Conservation (phyloP, 2,797 vertebrate species). For the Triplophysa yarkandensis region DNA sequence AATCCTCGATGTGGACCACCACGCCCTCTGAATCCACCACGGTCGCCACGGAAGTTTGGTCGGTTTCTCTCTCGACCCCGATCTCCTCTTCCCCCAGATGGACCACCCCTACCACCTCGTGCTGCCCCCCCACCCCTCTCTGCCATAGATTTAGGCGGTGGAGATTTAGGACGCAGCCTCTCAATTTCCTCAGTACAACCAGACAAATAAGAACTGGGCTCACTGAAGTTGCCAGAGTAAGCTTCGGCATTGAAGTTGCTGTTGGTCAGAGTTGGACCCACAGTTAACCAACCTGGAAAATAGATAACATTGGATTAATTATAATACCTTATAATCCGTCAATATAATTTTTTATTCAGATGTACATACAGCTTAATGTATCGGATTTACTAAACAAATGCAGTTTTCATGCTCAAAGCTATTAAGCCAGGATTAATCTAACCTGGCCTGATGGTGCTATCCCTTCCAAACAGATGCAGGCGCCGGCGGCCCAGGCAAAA, state of each 20-base stretch:
- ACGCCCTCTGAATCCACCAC: constrained; percentile 90
- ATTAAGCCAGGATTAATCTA: constrained; percentile 7
- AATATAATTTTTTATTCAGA: not conserved
- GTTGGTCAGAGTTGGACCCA: constrained; percentile 95
- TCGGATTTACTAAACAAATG: not conserved
- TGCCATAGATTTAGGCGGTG: constrained; percentile 86
- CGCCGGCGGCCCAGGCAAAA: constrained; percentile 93
- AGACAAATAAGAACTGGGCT: constrained; percentile 85
- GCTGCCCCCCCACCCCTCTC: constrained; percentile 89
- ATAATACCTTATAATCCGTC: not conserved
- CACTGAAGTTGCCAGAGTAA: constrained; percentile 83
- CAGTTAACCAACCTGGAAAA: constrained; percentile 90
- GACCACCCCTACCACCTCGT: constrained; percentile 88
- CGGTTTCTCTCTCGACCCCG: constrained; percentile 92
- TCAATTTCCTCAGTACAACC: constrained; percentile 98
- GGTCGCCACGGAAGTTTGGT: constrained; percentile 91
- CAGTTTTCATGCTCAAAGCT: not conserved
- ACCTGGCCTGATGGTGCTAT: constrained; percentile 97
- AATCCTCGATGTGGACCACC: constrained; percentile 91
- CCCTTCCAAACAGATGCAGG: constrained; percentile 93
- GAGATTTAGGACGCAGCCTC: constrained; percentile 93
- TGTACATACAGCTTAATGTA: too few relatives aligned
- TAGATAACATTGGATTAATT: not conserved
- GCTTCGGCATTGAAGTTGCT: constrained; percentile 97
- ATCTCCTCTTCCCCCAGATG: constrained; percentile 85